A percentile compares a stretch with the other conserved stretches of the same genome.
Conservation (phyloP, 2,113 vertebrate species). For the Heteronetta atricapilla region DNA sequence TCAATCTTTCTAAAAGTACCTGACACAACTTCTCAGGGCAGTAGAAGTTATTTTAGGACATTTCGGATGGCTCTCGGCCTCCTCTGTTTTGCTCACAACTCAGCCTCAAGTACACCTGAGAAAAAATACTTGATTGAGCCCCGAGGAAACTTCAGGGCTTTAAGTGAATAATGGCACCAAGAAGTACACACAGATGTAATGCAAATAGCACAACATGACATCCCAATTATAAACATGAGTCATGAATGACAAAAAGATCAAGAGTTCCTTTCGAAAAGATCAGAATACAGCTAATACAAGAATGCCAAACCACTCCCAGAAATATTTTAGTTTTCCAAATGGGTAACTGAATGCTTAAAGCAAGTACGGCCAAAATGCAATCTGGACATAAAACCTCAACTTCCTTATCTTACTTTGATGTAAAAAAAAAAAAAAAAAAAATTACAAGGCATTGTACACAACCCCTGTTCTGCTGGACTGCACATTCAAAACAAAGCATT, state of each 20-base stretch:
- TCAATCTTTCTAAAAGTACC: neutral
- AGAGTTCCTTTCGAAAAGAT: neutral
- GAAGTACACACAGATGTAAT: neutral
- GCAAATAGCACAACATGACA: neutral
- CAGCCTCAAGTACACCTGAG: neutral
- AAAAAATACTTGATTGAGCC: neutral
- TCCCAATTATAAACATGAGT: accelerated
- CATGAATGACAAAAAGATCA: neutral
- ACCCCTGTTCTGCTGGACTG: neutral
- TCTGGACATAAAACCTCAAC: neutral
- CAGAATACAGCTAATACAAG: neutral
- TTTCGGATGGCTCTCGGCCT: neutral
- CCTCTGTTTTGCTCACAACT: neutral
- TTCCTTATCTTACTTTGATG: neutral
- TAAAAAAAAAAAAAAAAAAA: neutral
- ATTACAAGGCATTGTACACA: neutral
- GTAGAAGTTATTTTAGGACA: neutral
- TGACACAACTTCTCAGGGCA: neutral
- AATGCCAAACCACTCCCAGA: neutral
- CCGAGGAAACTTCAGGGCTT: neutral
- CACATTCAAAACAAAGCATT: neutral
- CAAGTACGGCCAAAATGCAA: neutral
- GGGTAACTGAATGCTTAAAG: neutral
- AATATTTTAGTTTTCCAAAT: neutral
- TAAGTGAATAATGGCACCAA: neutral